phyloP scores from a whole-genome alignment of 2,797 vertebrate species.

The Alca torda region DNA sequence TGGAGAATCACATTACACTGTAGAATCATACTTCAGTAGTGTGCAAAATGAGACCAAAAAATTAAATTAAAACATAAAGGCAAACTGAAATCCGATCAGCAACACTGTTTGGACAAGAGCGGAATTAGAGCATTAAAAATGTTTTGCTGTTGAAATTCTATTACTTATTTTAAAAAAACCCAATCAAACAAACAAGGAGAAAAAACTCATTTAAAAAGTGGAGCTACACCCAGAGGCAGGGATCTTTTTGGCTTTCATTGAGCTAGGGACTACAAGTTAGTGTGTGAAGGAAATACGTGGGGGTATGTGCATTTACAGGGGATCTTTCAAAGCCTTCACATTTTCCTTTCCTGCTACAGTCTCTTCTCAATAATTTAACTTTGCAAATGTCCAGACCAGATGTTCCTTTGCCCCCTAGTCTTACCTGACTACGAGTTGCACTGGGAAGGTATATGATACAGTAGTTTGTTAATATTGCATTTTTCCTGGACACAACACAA shows the following conservation, averaged over 20 bases:
- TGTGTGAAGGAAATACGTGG: neutral
- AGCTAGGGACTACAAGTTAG: neutral
- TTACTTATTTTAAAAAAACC: neutral
- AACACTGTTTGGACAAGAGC: neutral
- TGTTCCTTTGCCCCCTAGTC: neutral
- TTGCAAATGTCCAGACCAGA: neutral
- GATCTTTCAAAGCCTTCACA: neutral
- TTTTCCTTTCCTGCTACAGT: neutral
- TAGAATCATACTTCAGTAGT: neutral
- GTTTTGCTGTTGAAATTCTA: neutral
- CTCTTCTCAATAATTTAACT: neutral
- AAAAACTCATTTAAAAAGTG: neutral
- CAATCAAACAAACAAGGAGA: neutral
- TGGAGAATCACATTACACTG: neutral
- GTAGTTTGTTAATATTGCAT: neutral
- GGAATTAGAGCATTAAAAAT: neutral
- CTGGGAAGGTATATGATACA: neutral
- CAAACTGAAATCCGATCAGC: neutral
- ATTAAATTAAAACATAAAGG: neutral
- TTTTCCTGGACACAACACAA: neutral
- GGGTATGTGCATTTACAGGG: neutral
- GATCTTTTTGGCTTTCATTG: neutral
- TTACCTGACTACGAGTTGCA: neutral
- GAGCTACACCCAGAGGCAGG: neutral
- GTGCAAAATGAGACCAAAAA: neutral